Base-by-base conservation (phyloP, 2,888 invertebrate species). In the Cyrtodaria siliqua region DNA sequence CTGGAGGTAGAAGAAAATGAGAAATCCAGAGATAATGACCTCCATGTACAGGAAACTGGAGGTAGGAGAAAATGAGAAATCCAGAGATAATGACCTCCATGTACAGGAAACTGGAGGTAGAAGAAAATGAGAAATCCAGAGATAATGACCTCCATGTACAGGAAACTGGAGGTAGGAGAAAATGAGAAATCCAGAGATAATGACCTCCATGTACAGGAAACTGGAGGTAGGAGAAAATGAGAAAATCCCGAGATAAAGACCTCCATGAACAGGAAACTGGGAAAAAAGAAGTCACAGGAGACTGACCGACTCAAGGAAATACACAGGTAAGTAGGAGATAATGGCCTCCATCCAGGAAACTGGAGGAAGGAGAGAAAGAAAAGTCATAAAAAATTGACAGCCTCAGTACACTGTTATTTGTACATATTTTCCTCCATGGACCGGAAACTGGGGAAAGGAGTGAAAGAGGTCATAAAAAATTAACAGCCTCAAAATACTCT, bases 1-100 rank as follows among this genome's bases (percentile, higher is more conserved):
- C n/a, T n/a, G n/a, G 44, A 72, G 87, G 47, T 79, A 84, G 62
- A 66, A 91, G 84, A 92, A 92, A 70, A 83, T 88, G 55, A 91
- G 92, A 52, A 92, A 91, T 64, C 79, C 90, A 16, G 89, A 89
- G 4, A 60, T 90, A 20, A 79, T 82, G 2, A 55, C 86, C 0
- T 68, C 86, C 29, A 85, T 90, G 57, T 87, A 89, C 67, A 78
- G 83, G 33, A 85, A 82, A 56, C 76, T 89, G 23, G 88, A 88
- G 27, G 86, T 85, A 23, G 64, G 80, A 29, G 88, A 90, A 42
- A 64, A 79, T 60, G 85, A 86, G n/a, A 89, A 87, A 60, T 55
- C 80, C 14, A 78, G 84, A 27, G 91, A 91, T 53, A 81, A 91
- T 16, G 86, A 89, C 26, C 79, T 85, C 61, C 68, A 91, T n/a